Evolutionary conservation across 2,888 invertebrate species (phyloP).

Genomic region (Trachelus tabidus): DNA sequence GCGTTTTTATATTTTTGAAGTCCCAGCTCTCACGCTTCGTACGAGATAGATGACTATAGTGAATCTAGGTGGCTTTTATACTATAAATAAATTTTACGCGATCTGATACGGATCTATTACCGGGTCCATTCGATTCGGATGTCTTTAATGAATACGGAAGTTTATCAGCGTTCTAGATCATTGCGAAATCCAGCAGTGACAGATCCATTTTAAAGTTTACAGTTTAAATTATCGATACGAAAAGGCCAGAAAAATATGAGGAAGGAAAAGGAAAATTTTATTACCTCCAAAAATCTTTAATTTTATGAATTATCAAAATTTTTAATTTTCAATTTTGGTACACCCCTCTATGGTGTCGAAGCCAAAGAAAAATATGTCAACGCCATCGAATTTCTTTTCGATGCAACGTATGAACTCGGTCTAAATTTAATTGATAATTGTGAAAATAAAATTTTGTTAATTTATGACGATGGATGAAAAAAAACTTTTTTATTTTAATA

Average conservation of each 20-base stretch:
- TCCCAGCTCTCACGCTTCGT: not conserved
- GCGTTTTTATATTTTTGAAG: not conserved
- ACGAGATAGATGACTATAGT: not conserved
- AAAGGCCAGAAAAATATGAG: not conserved
- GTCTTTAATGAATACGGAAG: not conserved
- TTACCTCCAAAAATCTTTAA: not conserved
- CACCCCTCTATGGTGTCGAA: no score
- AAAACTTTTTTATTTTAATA: not conserved
- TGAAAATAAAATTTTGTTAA: not conserved
- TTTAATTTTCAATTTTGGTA: no score
- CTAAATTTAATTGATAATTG: not conserved
- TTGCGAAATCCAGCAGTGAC: not conserved
- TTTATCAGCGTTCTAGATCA: not conserved
- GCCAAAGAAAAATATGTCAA: no score
- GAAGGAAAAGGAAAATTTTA: no score
- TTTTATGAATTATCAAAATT: no score
- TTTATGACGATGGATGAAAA: not conserved
- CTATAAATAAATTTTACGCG: not conserved
- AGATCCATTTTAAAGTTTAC: not conserved
- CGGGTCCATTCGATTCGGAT: not conserved
- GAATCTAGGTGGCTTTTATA: not conserved
- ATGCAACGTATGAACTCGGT: not conserved
- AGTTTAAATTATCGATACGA: not conserved
- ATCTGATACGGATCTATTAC: not conserved
- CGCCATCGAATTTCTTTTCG: not conserved